Evolutionary conservation across 2,888 invertebrate genomes (phyloP).

Genomic region (Sialis lutaria): DNA sequence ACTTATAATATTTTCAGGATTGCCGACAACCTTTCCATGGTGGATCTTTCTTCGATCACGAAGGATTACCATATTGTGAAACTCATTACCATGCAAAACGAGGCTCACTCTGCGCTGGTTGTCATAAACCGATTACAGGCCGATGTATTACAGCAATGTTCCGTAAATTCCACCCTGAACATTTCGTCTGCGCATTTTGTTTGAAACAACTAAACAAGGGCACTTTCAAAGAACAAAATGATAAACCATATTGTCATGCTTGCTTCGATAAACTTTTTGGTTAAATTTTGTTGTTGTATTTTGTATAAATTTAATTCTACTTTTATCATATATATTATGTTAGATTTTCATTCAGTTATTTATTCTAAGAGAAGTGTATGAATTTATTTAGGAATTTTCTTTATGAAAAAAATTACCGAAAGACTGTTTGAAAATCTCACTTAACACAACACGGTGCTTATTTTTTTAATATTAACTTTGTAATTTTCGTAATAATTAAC

Average conservation of each 20-base stretch:
- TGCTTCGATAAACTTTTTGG: slow-evolving; percentile 97
- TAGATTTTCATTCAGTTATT: too few species aligned
- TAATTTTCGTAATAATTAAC: too few species aligned
- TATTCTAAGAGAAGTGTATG: too few species aligned
- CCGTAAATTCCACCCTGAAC: slow-evolving; percentile 97
- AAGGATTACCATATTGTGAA: slow-evolving; percentile 95
- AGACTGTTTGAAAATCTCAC: too few species aligned
- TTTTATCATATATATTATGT: too few species aligned
- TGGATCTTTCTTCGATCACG: slow-evolving; percentile 97
- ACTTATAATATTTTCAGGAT: slow-evolving; percentile 46
- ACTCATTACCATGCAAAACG: slow-evolving; percentile 96
- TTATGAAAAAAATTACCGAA: too few species aligned
- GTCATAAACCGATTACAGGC: slow-evolving; percentile 92
- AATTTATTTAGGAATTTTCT: too few species aligned
- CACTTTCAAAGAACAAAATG: slow-evolving; percentile 98
- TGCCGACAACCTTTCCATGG: slow-evolving; percentile 93
- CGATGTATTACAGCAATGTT: slow-evolving; percentile 99
- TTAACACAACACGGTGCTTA: too few species aligned
- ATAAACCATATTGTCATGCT: slow-evolving; percentile 94
- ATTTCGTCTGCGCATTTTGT: slow-evolving; percentile 99
- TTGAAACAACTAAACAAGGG: slow-evolving; percentile 95
- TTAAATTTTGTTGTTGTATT: slow-evolving; percentile 24
- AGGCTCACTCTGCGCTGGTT: slow-evolving; percentile 93
- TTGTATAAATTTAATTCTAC: too few species aligned
- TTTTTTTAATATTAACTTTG: too few species aligned